Evolutionary conservation across 2,888 invertebrate genomes (phyloP), one percentile per base, ranked within the genome.

Genomic region (Drosophila falleni): DNA sequence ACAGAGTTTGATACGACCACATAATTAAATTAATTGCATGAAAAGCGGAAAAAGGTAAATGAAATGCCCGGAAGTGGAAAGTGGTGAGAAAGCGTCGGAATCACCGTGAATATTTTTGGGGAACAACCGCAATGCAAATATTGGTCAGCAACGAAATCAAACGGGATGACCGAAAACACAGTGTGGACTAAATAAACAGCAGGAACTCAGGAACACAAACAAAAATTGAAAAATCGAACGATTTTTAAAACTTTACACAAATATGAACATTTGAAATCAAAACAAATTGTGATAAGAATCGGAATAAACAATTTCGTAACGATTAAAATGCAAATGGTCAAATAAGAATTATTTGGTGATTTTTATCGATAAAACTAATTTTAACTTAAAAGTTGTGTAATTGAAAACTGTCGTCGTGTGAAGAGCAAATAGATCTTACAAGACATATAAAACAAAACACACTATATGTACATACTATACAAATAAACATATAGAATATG

Each of bases 1-100:
- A 19, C 53, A 60, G 56, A 82, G 80, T 80, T 77, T 77, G 71
- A 71, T 66, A 56, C 72, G 85, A 78, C 81, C 85, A 74, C 87
- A 85, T 89, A 88, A 88, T 88, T 89, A 88, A 89, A 87, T 88
- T 88, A 88, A 87, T 88, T 89, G 89, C 81, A 77, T 71, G 70
- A 79, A 80, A 60, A 62, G 60, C 64, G 68, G 44, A 69, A 74
- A 62, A 70, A 56, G 74, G 70, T 77, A 47, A 77, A 69, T 47
- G 61, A 47, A 77, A 69, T 47, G 61, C 1, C 31, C 54, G 59
- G 56, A 19, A 50, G 33, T 35, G 54, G 39, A 10, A 35, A 23
- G 15, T 0, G 5, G 26, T 29, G 13, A 15, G 5, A 0, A 49
- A n/a, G 6, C 15, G 37, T 46, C 1, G 31, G 19, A 15, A 50